These are phyloP conservation scores for Hypotaenidia philippensis DNA, from an alignment of 2,797 vertebrate genomes.

Conservation along the genomic window DNA sequence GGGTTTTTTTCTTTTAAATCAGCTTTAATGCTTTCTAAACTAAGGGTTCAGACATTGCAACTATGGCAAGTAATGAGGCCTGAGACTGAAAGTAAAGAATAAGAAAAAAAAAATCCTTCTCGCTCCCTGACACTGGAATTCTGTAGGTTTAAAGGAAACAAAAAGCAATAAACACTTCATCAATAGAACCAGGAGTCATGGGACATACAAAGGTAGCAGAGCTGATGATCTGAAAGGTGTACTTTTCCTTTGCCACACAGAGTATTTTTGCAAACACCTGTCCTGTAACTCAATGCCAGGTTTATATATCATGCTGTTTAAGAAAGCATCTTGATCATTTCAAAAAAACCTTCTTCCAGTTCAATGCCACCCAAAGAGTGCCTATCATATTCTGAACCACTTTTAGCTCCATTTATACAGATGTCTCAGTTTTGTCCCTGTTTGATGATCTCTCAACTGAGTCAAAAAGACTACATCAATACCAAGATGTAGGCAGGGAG, in stretches of 20 bases:
- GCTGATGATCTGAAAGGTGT: not conserved
- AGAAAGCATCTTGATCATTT: not conserved
- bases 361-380: not conserved
- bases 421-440: not conserved
- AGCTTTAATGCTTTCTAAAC: too few relatives aligned
- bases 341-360: not conserved
- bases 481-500: not conserved
- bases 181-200: not conserved
- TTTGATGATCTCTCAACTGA: not conserved
- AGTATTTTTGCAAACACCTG: not conserved
- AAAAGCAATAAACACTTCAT: not conserved
- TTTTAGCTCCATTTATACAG: not conserved
- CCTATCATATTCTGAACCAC: not conserved
- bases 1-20: not conserved
- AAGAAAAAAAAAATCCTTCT: not conserved
- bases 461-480: slow-evolving; percentile 29
- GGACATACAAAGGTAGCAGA: not conserved
- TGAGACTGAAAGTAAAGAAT: not conserved
- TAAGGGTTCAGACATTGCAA: not conserved
- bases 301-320: not conserved
- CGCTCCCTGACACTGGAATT: not conserved
- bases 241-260: not conserved
- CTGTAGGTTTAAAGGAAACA: not conserved
- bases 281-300: not conserved
- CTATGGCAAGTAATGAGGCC: not conserved